Base-by-base conservation (phyloP, 2,113 vertebrate genomes). In the Saimiri boliviensis region DNA sequence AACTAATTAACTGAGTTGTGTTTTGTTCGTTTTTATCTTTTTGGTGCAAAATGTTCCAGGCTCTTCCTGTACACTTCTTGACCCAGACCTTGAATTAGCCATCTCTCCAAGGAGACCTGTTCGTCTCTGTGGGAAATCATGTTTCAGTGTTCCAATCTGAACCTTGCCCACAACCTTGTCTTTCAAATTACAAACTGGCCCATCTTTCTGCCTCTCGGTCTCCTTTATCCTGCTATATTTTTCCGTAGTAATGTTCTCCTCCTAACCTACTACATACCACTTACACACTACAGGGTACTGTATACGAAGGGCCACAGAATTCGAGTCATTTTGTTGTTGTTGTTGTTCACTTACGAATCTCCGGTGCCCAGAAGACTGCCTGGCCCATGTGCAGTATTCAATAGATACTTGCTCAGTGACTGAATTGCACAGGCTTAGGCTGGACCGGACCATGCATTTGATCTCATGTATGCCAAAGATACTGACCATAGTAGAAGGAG, bases 61-160 rank as follows among this genome's bases (percentile, higher is more conserved):
- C 32, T 90, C 71, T 85, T 80, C 81, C 86, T 47, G 81, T 45
- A 54, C 27, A 73, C 27, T 94, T 91, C 74, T 91, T 91, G 73
- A 86, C 54, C 81, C 45, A 45, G 74, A 91, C 92, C 92, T 93
- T 76, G 82, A 94, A 82, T 91, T 82, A 54, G 54, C 19, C 56
- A 82, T 82, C 82, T 94, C 82, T 87, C 54, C 76, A 87, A 79
- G 30, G 58, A 83, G 68, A 30, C 45, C 80, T 66, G n/a, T 63
- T 66, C 63, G 37, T 89, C 68, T 70, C 63, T 73, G 25, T 32
- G 73, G 54, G 86, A 89, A 96, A 89, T 45, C 40, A 66, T 54
- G 23, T 32, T 96, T 54, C 79, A 88, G 77, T 63, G 90, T 86
- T 63, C 81, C 52, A 27, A 47, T 81, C 80, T 94, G 66, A 52